phyloP scores from a whole-genome alignment of 1,140 invertebrate species.

The Ceratoteleas bidentatus region DNA sequence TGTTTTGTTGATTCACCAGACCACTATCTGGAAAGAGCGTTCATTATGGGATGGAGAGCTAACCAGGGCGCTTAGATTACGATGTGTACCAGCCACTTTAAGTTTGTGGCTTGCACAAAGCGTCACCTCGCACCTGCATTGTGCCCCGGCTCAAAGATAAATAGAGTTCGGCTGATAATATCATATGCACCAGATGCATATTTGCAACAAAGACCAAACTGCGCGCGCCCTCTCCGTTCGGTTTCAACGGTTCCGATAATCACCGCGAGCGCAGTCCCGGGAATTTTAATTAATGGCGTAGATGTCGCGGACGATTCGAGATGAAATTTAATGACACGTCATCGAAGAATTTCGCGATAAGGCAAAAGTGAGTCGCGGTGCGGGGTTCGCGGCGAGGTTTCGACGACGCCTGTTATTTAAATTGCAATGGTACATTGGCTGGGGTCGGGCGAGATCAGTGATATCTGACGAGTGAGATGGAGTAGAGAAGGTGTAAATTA shows the following conservation, averaged over 20 bases:
- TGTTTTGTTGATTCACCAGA: conserved; percentile 65
- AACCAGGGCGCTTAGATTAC: conserved; percentile 63
- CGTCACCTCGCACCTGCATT: conserved; percentile 54
- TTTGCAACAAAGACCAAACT: conserved; percentile 20
- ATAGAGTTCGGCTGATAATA: conserved; percentile 48
- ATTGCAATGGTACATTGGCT: no score
- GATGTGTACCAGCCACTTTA: conserved; percentile 66
- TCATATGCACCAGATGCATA: conserved; percentile 31
- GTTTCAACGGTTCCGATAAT: conserved; percentile 1
- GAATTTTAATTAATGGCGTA: conserved; percentile 5
- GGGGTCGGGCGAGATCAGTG: no score
- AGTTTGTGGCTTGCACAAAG: conserved; percentile 60
- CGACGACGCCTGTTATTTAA: no score
- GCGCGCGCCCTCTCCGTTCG: not conserved
- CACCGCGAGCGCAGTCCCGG: not conserved
- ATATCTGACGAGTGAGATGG: no score
- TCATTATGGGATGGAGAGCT: conserved; percentile 63
- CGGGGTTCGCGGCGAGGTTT: no score
- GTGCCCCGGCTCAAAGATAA: conserved; percentile 32
- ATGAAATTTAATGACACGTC: not conserved
- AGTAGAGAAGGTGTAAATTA: no score
- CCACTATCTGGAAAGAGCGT: conserved; percentile 64
- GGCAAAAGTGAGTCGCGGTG: no score
- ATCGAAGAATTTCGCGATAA: no score
- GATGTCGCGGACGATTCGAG: not conserved